Percentiles rank a stretch among this genome's conserved stretches.
Evolutionary conservation across 2,797 vertebrate species (phyloP).

Genomic region (Notoglanidium macrostoma): DNA sequence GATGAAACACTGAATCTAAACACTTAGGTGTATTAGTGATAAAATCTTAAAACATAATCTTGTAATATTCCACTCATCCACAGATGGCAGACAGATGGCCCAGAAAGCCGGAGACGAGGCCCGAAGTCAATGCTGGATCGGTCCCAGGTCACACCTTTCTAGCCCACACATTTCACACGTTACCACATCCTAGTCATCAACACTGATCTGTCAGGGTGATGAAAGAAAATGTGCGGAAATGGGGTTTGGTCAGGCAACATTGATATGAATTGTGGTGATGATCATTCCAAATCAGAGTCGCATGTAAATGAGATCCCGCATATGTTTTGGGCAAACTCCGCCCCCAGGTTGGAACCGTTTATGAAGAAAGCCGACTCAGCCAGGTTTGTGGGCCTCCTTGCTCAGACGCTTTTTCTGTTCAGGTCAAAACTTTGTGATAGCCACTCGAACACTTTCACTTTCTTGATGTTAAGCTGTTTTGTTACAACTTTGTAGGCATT

Average conservation of each 20-base stretch:
- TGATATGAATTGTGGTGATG: neutral
- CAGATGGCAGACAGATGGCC: slow-evolving; percentile 57
- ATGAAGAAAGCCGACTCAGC: neutral
- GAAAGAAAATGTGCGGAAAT: neutral
- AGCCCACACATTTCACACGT: neutral
- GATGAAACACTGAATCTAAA: neutral
- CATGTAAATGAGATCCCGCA: neutral
- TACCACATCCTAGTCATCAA: neutral
- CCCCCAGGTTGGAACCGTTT: neutral
- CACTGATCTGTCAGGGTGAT: neutral
- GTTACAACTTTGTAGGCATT: neutral
- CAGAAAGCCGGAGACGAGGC: slow-evolving; percentile 33
- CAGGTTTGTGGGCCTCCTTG: neutral
- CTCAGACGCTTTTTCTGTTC: neutral
- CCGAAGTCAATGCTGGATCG: slow-evolving; percentile 37
- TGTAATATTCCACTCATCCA: slow-evolving; percentile 38
- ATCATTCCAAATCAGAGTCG: neutral
- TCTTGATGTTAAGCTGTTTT: neutral
- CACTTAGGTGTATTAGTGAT: neutral
- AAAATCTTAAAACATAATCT: slow-evolving; percentile 7
- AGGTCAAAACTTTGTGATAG: neutral
- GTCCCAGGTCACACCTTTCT: slow-evolving; percentile 21
- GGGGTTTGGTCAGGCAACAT: neutral
- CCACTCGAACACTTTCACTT: neutral
- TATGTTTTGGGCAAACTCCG: neutral